These are phyloP conservation scores for Podarcis cretensis DNA, from an alignment of 2,113 vertebrate species.

Conservation along the genomic window DNA sequence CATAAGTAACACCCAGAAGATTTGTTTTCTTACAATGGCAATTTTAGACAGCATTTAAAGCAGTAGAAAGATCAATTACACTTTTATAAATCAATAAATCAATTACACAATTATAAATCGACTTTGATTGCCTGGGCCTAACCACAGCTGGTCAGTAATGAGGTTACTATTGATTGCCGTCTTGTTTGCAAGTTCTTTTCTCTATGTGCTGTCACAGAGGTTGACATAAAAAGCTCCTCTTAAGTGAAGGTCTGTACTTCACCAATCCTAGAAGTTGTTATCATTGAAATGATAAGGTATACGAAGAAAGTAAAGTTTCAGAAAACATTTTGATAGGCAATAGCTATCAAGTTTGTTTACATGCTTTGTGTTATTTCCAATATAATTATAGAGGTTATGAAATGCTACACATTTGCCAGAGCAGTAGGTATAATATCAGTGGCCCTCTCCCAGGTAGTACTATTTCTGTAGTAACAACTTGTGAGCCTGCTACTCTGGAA, in stretches of 20 bases:
- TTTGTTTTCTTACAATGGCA: conserved; percentile 12
- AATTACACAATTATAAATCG: conserved; percentile 41
- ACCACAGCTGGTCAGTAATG: conserved; percentile 18
- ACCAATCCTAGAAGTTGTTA: not conserved
- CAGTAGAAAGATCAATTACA: conserved; percentile 37
- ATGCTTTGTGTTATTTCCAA: not conserved
- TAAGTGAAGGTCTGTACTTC: conserved; percentile 30
- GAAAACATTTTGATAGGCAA: not conserved
- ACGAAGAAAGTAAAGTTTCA: not conserved
- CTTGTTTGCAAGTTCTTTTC: conserved; percentile 31
- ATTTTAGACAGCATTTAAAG: conserved; percentile 15
- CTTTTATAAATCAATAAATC: too few relatives aligned
- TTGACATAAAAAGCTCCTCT: conserved; percentile 40
- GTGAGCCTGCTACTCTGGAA: not conserved
- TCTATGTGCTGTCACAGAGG: conserved; percentile 25
- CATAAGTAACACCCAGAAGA: conserved; percentile 21
- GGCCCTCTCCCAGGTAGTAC: not conserved
- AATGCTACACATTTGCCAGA: not conserved
- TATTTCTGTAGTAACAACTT: not conserved
- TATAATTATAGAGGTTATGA: not conserved
- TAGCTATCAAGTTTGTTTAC: not conserved
- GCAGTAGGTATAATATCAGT: not conserved
- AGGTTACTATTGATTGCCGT: conserved; percentile 42
- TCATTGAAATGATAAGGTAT: not conserved
- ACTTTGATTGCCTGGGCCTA: conserved; percentile 32